Percentiles rank a stretch among this genome's conserved stretches.
Conservation (phyloP, 2,113 vertebrate genomes). For the Misgurnus mizolepis region DNA sequence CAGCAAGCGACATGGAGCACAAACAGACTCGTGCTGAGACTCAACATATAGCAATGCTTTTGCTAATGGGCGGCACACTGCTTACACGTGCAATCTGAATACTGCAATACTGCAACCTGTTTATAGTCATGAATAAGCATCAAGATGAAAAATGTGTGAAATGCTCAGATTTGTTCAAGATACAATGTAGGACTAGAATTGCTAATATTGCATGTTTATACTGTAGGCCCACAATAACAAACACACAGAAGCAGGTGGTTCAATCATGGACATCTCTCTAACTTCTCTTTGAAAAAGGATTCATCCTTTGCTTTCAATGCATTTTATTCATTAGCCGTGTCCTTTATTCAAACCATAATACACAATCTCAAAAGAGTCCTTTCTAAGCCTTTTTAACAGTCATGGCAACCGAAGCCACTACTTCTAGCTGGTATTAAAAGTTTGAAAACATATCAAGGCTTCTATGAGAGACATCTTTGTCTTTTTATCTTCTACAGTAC, state of each 20-base stretch:
- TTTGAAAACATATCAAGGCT: not conserved
- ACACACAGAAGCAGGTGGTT: not conserved
- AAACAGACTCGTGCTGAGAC: not conserved
- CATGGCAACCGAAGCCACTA: not conserved
- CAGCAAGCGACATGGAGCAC: not conserved
- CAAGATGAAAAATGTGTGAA: too few species aligned
- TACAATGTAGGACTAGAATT: too few species aligned
- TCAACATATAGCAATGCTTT: not conserved
- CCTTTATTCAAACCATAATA: slow-evolving; percentile 24
- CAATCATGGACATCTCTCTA: not conserved
- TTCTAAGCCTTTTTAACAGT: slow-evolving; percentile 22
- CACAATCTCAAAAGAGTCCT: not conserved
- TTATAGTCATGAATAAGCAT: too few species aligned
- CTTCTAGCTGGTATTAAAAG: not conserved
- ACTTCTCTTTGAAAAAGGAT: not conserved
- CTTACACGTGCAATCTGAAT: not conserved
- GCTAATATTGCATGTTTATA: too few species aligned
- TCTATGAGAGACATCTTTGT: not conserved
- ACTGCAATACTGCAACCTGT: slow-evolving; percentile 2
- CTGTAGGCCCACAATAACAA: too few species aligned
- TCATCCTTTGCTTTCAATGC: not conserved
- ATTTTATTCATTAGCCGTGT: slow-evolving; percentile 8
- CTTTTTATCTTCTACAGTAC: not conserved
- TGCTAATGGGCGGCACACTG: not conserved
- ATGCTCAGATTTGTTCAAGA: too few species aligned